phyloP scores from a whole-genome alignment of 2,888 invertebrate species.

The Dasypogon diadema region DNA sequence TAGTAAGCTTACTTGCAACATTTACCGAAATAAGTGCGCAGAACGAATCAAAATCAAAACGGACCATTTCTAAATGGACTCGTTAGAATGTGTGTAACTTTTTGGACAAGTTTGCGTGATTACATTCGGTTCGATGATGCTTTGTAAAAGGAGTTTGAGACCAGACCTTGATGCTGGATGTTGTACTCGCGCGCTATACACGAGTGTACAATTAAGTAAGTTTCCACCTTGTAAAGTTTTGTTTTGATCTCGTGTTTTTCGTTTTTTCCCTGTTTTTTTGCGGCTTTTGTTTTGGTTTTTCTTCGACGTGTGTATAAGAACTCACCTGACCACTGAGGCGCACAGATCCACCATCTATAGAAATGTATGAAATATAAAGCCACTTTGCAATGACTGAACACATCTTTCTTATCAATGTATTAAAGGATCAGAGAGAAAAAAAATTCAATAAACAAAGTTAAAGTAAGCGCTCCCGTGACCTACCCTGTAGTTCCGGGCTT shows the following conservation, averaged over 20 bases:
- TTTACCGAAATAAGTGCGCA: constrained; percentile 54
- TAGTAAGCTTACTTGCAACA: constrained; percentile 42
- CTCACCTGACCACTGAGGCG: constrained; percentile 43
- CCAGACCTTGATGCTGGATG: constrained; percentile 46
- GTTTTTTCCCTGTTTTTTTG: constrained; percentile 16
- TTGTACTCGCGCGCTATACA: constrained; percentile 15
- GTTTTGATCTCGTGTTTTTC: constrained; percentile 27
- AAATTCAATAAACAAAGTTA: background rate
- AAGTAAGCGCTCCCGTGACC: constrained; percentile 92
- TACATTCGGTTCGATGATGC: constrained; percentile 23
- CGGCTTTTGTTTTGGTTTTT: constrained; percentile 28
- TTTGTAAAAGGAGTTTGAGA: constrained; percentile 34
- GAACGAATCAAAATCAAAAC: constrained; percentile 54
- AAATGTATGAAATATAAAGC: background rate
- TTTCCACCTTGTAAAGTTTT: constrained; percentile 19
- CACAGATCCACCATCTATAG: background rate
- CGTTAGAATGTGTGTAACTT: constrained; percentile 44
- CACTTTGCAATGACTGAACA: background rate
- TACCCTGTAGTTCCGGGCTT: constrained; percentile 99
- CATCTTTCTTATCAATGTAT: background rate
- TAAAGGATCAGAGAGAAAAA: background rate
- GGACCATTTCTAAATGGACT: constrained; percentile 40
- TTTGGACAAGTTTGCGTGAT: constrained; percentile 43
- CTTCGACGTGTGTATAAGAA: constrained; percentile 22
- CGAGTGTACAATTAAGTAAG: constrained; percentile 33